A percentile compares a stretch with the other conserved stretches of the same genome.
phyloP scores from a whole-genome alignment of 2,888 invertebrate species.

The Andrena trimmerana region DNA sequence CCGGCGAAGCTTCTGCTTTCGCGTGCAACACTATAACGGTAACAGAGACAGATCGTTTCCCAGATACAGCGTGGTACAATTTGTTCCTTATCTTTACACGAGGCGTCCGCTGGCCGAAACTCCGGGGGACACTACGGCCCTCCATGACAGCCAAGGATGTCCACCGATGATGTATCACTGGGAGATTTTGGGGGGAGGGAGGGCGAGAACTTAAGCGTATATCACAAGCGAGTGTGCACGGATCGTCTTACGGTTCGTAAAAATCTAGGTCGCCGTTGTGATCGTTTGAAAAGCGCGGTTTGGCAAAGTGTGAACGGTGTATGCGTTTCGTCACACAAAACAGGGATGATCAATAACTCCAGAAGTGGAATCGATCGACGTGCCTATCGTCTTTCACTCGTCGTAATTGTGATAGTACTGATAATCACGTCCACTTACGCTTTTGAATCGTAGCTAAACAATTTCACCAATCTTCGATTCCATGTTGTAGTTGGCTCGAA shows the following conservation, averaged over 20 bases:
- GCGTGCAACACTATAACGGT: conserved; percentile 50
- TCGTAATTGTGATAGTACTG: background rate
- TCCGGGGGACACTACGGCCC: background rate
- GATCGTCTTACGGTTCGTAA: conserved; percentile 34
- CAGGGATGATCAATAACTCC: conserved; percentile 15
- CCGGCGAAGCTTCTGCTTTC: conserved; percentile 53
- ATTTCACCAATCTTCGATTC: background rate
- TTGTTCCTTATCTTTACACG: conserved; percentile 49
- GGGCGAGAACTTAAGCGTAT: conserved; percentile 20
- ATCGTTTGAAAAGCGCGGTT: conserved; percentile 5
- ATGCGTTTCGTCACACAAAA: conserved; percentile 33
- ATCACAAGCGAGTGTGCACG: conserved; percentile 33
- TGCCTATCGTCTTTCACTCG: background rate
- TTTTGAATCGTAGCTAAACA: too few species aligned
- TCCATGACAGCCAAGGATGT: background rate
- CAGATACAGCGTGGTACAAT: conserved; percentile 50
- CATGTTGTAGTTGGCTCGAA: background rate
- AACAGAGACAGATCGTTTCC: conserved; percentile 51
- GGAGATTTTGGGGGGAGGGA: background rate
- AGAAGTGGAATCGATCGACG: background rate
- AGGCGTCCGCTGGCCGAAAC: background rate
- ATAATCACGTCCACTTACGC: too few species aligned
- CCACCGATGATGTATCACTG: conserved; percentile 19
- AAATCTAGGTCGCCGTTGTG: conserved; percentile 26
- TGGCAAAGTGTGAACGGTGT: conserved; percentile 5